These are phyloP conservation scores for Rhyacichthys aspro DNA, from an alignment of 2,797 vertebrate species.

Conservation along the genomic window DNA sequence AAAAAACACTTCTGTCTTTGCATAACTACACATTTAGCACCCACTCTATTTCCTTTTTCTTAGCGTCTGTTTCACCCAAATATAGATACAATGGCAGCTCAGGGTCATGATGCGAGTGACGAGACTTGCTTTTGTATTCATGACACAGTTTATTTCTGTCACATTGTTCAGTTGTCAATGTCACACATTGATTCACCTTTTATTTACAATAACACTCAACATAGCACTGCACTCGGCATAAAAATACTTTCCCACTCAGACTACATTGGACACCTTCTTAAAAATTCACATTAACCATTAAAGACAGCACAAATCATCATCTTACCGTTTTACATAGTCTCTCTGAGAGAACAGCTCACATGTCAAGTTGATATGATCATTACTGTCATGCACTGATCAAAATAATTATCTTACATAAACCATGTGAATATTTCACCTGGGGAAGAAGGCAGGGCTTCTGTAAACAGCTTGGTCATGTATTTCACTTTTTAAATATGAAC, in stretches of 20 bases:
- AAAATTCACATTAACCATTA: constrained; percentile 58
- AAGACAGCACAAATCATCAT: constrained; percentile 21
- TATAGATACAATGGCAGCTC: constrained; percentile 16
- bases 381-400: constrained; percentile 45
- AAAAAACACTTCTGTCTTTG: no score
- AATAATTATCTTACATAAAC: constrained; percentile 53
- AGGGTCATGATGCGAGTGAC: no score
- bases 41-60: no score
- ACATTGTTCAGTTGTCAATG: constrained; percentile 30
- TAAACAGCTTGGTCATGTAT: constrained; percentile 67
- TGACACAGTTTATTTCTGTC: constrained; percentile 30
- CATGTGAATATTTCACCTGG: constrained; percentile 59
- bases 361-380: constrained; percentile 39
- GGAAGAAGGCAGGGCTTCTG: constrained; percentile 73
- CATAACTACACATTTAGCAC: no score
- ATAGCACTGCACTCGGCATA: constrained; percentile 60
- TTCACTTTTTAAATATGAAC: constrained; percentile 60
- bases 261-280: constrained; percentile 35
- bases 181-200: constrained; percentile 31
- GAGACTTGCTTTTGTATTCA: constrained; percentile 21
- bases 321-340: constrained; percentile 30
- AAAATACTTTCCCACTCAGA: constrained; percentile 45
- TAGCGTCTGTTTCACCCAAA: no score
- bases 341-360: constrained; percentile 64
- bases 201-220: constrained; percentile 52